A percentile compares a stretch with the other conserved stretches of the same genome.
Conservation (phyloP, 1,140 invertebrate species). For the Pseudobourletiella spinata region DNA sequence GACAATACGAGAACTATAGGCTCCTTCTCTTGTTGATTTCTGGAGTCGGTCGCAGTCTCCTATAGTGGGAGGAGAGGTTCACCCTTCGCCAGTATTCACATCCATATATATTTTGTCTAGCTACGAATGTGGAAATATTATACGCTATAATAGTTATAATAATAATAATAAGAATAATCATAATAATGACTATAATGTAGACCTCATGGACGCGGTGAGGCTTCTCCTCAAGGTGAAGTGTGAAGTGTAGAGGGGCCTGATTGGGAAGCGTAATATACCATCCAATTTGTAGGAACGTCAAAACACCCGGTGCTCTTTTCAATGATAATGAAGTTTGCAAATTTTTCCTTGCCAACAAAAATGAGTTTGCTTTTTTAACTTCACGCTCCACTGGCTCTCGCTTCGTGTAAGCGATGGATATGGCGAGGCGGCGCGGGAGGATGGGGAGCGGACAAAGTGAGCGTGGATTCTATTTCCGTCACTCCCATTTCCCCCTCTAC, state of each 20-base stretch:
- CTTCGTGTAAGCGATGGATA: neutral
- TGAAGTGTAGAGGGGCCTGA: conserved; percentile 17
- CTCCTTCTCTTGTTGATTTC: no score
- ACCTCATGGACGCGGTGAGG: conserved; percentile 29
- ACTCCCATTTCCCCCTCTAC: neutral
- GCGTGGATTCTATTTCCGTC: conserved; percentile 1
- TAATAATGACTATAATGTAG: no score
- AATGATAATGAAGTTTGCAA: conserved; percentile 30
- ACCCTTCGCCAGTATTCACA: no score
- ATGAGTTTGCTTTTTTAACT: conserved; percentile 11
- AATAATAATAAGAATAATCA: no score
- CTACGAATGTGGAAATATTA: no score
- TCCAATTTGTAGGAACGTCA: conserved; percentile 29
- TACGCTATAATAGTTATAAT: no score
- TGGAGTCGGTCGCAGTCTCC: no score
- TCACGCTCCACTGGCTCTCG: neutral
- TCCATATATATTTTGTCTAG: no score
- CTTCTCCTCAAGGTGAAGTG: conserved; percentile 27
- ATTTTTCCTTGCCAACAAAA: conserved; percentile 24
- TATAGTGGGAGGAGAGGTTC: no score
- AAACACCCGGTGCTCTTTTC: conserved; percentile 29
- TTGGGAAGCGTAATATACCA: conserved; percentile 20
- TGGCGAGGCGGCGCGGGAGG: neutral
- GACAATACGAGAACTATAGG: no score
- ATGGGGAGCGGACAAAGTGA: neutral